phyloP scores from a whole-genome alignment of 2,888 invertebrate genomes.

The Acleris laterana region DNA sequence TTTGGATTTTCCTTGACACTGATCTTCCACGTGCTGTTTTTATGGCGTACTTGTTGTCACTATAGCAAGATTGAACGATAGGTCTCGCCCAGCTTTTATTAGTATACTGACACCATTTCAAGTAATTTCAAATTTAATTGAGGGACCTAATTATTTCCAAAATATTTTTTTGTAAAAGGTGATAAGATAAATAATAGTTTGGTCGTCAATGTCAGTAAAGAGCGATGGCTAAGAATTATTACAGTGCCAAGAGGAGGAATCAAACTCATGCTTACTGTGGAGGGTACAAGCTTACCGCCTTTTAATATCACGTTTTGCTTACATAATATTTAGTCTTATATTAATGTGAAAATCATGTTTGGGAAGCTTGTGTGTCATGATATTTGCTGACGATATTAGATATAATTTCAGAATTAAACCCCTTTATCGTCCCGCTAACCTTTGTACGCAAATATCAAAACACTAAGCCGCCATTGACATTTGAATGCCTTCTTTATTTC shows the following conservation, averaged over 20 bases:
- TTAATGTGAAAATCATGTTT: not conserved
- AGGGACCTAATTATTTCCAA: not conserved
- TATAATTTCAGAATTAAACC: slow-evolving; percentile 11
- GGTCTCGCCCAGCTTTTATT: not conserved
- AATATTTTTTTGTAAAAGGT: not conserved
- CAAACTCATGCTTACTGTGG: not conserved
- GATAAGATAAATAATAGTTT: slow-evolving; percentile 5
- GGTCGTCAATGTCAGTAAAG: slow-evolving; percentile 3
- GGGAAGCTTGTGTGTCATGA: not conserved
- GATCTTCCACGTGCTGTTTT: not conserved
- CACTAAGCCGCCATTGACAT: slow-evolving; percentile 23
- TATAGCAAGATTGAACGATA: not conserved
- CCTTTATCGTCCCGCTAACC: slow-evolving; percentile 8
- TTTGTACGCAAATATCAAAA: slow-evolving; percentile 24
- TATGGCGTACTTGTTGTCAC: not conserved
- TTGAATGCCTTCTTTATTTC: slow-evolving; percentile 29
- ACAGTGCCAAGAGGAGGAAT: not conserved
- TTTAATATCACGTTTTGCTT: slow-evolving; percentile 10
- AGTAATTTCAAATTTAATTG: not conserved
- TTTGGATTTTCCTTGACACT: not conserved
- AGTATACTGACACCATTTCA: not conserved
- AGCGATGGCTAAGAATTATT: slow-evolving; percentile 3
- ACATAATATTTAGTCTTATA: not conserved
- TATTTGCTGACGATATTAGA: not conserved
- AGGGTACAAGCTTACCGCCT: slow-evolving; percentile 1